These are phyloP conservation scores for Laodelphax striatellus DNA, from an alignment of 1,140 invertebrate genomes.

Conservation along the genomic window DNA sequence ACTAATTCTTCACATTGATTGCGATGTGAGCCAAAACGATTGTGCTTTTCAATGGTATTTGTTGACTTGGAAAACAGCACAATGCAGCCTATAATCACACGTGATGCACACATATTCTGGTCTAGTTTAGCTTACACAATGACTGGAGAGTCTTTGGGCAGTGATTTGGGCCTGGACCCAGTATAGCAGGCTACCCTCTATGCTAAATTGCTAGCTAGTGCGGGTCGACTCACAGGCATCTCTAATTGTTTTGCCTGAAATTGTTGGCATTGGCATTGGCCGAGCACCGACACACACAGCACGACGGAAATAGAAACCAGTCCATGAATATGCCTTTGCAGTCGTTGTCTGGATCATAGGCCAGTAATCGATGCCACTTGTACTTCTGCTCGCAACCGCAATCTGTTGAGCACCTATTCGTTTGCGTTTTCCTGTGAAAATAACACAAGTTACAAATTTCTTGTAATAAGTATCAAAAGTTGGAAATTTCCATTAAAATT, in stretches of 20 bases:
- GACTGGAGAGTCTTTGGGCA: background rate
- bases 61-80: no score
- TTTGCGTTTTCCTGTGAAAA: conserved; percentile 58
- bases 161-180: background rate
- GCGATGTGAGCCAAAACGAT: no score
- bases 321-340: conserved; percentile 92
- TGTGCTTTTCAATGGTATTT: no score
- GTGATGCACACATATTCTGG: no score
- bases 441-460: conserved; percentile 15
- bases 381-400: conserved; percentile 86
- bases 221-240: no score
- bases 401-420: conserved; percentile 64
- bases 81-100: no score
- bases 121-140: background rate
- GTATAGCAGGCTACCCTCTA: background rate
- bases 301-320: conserved; percentile 90
- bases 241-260: no score
- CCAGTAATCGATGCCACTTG: conserved; percentile 75
- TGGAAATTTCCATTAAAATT: no score
- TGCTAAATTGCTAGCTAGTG: no score
- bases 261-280: conserved; percentile 32
- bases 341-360: conserved; percentile 86
- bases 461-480: no score
- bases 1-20: no score
- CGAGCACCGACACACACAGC: conserved; percentile 75